Percentiles rank a stretch among this genome's conserved stretches.
These are phyloP conservation scores for Trachythela sp. DNA, from an alignment of 64 coral and sea anemone genomes.

Conservation along the genomic window DNA sequence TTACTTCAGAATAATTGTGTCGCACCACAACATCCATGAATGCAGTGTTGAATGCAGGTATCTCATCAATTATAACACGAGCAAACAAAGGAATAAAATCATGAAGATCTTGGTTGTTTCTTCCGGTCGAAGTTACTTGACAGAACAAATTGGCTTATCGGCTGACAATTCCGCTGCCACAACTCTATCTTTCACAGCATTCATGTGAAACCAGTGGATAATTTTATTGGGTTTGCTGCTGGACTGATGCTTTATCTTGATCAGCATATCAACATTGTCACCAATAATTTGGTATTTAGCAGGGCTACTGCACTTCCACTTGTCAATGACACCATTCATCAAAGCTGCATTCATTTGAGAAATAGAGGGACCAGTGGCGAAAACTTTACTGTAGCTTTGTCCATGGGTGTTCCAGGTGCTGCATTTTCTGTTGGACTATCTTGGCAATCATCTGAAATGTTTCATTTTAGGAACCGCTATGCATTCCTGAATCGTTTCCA, in stretches of 20 bases:
- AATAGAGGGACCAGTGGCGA: no score
- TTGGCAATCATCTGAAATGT: constrained; percentile 24
- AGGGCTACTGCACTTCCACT: no score
- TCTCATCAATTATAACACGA: neutral
- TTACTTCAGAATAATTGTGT: neutral
- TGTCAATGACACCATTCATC: no score
- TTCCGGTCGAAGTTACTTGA: neutral
- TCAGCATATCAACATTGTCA: constrained; percentile 48
- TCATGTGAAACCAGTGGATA: constrained; percentile 58
- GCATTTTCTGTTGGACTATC: neutral
- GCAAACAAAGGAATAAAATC: constrained; percentile 13
- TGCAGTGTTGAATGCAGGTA: neutral
- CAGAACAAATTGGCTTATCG: neutral
- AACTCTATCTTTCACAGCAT: constrained; percentile 52
- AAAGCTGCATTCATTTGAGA: no score
- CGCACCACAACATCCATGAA: constrained; percentile 3
- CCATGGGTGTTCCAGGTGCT: neutral
- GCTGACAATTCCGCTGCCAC: neutral
- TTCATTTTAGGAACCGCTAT: neutral
- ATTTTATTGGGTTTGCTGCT: constrained; percentile 50
- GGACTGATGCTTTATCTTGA: constrained; percentile 50
- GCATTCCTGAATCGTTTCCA: neutral
- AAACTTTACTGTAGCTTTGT: no score
- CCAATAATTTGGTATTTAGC: constrained; percentile 48
- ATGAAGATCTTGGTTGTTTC: constrained; percentile 19